Evolutionary conservation across 2,113 vertebrate species (phyloP), one percentile per base, ranked within the genome.

Genomic region (Cephalopholis sonnerati): DNA sequence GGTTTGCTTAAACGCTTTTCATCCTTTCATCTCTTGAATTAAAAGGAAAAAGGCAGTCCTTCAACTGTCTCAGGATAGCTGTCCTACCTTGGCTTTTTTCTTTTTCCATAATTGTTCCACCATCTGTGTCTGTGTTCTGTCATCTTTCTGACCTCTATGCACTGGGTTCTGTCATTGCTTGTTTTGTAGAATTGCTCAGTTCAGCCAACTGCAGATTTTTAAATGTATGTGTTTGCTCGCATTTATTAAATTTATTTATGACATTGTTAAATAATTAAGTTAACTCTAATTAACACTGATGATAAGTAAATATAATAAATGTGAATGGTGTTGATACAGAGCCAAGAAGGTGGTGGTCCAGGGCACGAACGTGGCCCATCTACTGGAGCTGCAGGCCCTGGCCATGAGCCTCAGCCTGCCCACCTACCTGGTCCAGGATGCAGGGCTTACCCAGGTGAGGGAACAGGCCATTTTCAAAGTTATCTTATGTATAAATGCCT

Each of bases 291-390:
- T 22, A 11, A 39, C 5, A 32, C 44, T 69, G 44, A 3, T 61
- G 27, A 22, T 72, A 2, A 63, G n/a, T 12, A 44, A 44, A 44
- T 18, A 12, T 9, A 55, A 5, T 32, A 7, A 29, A 20, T 81
- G 39, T 85, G 4, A 9, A 0, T 88, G 20, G 1, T 80, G 58
- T 69, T 81, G 39, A 41, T 92, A 20, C 79, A 97, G 96, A 62
- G 94, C 95, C 2, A 97, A 96, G 92, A 97, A 97, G 90, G 94
- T 97, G 76, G 96, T 96, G 66, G 86, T 97, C 74, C 96, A 96
- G 77, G 96, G 96, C 51, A 93, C 93, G n/a, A 96, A 94, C 12
- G 92, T 93, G 74, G 94, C 94, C 64, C 96, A 97, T 54, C 93
- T 97, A 22, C 82, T 96, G 85, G 96, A 97, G 82, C 92, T 97